These are phyloP conservation scores for Hanleya hanleyi DNA, from an alignment of 2,888 invertebrate species.

Conservation along the genomic window DNA sequence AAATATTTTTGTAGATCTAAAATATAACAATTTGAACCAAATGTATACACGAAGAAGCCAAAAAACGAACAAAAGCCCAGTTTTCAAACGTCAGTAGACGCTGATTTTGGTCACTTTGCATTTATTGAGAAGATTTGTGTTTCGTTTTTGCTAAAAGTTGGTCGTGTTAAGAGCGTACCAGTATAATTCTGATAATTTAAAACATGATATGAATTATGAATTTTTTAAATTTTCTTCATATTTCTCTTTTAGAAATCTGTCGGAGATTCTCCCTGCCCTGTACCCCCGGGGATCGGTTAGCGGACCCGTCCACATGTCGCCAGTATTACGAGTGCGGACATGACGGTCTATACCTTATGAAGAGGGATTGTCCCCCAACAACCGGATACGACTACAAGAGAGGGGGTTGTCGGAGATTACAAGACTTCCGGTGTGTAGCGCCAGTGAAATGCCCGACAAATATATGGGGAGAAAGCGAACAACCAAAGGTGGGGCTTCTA, in stretches of 20 bases:
- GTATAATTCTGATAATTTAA: no score
- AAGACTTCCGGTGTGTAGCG: conserved; percentile 10
- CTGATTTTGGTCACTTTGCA: no score
- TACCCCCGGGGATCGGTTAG: conserved; percentile 17
- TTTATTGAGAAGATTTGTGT: no score
- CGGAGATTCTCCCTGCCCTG: conserved; percentile 13
- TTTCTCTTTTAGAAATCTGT: conserved; percentile 13
- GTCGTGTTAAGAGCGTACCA: no score
- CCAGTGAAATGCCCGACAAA: conserved; percentile 13
- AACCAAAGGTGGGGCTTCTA: neutral
- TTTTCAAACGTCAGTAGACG: no score
- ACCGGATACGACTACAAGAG: conserved; percentile 9
- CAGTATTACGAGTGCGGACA: conserved; percentile 19
- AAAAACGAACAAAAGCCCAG: no score
- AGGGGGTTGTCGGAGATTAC: neutral
- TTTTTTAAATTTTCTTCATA: no score
- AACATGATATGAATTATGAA: no score
- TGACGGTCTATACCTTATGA: conserved; percentile 12
- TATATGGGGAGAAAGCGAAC: conserved; percentile 4
- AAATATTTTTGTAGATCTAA: no score
- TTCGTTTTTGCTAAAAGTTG: no score
- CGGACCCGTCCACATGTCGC: conserved; percentile 13
- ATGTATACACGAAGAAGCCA: no score
- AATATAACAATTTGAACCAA: no score
- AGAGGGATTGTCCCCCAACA: conserved; percentile 13